Percentiles rank a stretch among this genome's conserved stretches.
phyloP scores from a whole-genome alignment of 2,888 invertebrate species.

The Caenorhabditis panamensis region DNA sequence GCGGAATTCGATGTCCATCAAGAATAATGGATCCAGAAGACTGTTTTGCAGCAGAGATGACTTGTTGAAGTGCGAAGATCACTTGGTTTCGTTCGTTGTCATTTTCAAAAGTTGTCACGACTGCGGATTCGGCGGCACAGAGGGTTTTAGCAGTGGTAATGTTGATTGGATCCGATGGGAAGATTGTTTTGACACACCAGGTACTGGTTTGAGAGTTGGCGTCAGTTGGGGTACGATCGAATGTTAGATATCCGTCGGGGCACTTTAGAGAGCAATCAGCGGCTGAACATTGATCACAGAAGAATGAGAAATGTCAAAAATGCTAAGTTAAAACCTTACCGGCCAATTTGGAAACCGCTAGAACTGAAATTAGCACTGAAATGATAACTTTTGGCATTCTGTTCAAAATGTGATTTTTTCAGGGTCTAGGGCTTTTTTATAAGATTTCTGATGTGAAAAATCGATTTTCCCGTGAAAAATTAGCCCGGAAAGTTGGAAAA shows the following conservation, averaged over 20 bases:
- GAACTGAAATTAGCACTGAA: too few species aligned
- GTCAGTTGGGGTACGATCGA: slow-evolving; percentile 20
- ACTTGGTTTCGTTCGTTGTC: slow-evolving; percentile 20
- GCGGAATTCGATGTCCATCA: slow-evolving; percentile 20
- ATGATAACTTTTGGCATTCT: too few species aligned
- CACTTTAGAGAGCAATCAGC: slow-evolving; percentile 15
- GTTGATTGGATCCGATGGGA: slow-evolving; percentile 23
- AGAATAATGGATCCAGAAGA: slow-evolving; percentile 11
- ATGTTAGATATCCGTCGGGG: slow-evolving; percentile 31
- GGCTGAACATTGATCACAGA: too few species aligned
- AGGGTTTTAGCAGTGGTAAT: slow-evolving; percentile 10
- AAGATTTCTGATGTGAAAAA: too few species aligned
- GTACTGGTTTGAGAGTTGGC: slow-evolving; percentile 18
- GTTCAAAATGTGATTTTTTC: too few species aligned
- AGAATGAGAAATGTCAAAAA: too few species aligned
- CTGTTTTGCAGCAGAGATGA: not conserved
- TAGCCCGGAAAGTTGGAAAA: too few species aligned
- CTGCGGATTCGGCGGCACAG: slow-evolving; percentile 17
- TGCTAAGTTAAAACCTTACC: too few species aligned
- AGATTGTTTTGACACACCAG: slow-evolving; percentile 43
- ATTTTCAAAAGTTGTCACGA: slow-evolving; percentile 31
- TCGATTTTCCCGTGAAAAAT: too few species aligned
- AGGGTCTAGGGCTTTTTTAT: too few species aligned
- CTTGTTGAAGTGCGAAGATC: not conserved
- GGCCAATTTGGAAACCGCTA: too few species aligned